phyloP scores from a whole-genome alignment of 2,888 invertebrate species.

The Chrysopilus asiliformis region DNA sequence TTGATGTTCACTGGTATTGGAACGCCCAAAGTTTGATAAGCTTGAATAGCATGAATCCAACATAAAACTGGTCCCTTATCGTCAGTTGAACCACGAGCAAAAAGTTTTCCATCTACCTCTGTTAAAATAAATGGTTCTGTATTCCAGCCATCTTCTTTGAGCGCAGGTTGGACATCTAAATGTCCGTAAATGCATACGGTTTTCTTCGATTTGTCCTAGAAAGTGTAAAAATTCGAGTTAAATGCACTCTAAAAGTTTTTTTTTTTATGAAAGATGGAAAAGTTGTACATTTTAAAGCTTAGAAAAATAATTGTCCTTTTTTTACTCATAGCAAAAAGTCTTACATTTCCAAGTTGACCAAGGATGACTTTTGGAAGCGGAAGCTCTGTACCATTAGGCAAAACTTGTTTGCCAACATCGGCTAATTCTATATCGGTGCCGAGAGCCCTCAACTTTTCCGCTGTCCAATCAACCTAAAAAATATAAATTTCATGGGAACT shows the following conservation, averaged over 20 bases:
- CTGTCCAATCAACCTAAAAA: constrained; percentile 55
- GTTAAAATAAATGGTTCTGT: constrained; percentile 86
- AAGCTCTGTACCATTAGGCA: constrained; percentile 57
- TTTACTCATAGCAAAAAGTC: constrained; percentile 16
- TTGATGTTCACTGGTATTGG: constrained; percentile 61
- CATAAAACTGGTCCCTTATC: constrained; percentile 92
- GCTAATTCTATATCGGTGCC: constrained; percentile 59
- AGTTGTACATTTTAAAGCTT: constrained; percentile 1
- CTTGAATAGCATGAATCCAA: constrained; percentile 90
- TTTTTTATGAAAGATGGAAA: neutral
- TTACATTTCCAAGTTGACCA: constrained; percentile 58
- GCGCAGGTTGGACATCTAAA: constrained; percentile 94
- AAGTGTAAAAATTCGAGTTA: constrained; percentile 1
- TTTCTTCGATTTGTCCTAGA: constrained; percentile 66
- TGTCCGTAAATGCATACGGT: constrained; percentile 94
- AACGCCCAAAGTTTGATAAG: constrained; percentile 57
- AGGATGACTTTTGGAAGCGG: constrained; percentile 77
- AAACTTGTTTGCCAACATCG: constrained; percentile 61
- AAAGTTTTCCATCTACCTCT: constrained; percentile 78
- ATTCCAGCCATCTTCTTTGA: constrained; percentile 87
- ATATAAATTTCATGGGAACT: neutral
- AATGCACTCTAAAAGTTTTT: too few species aligned
- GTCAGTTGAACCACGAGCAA: constrained; percentile 83
- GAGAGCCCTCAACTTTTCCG: constrained; percentile 49
- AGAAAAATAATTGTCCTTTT: neutral